Base-by-base conservation (phyloP, 2,888 invertebrate species). In the Craniophora ligustri region DNA sequence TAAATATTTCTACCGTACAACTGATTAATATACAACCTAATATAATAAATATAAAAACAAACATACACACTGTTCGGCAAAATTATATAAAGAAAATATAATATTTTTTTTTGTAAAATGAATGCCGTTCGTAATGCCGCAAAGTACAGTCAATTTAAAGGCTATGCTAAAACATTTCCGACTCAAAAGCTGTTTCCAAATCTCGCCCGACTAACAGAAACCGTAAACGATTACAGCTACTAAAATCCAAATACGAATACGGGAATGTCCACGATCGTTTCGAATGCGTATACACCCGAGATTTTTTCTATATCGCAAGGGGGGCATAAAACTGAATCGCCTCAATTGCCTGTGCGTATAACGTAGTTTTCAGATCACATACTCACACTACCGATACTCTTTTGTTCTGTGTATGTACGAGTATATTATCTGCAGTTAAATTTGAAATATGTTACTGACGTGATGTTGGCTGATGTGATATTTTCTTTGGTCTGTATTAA, bases 291-390 rank as follows among this genome's bases (percentile, higher is more conserved):
- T 68, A 47, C 71, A 72, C 75, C 66, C 73, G 59, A 74, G 30
- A 13, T 58, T 59, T 36, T 51, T 67, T 54, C 72, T 66, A 75
- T 77, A 78, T 64, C 87, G 75, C 88, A 44, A 58, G 87, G 84
- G 88, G 63, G 76, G 69, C 79, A 87, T 89, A 89, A 88, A 89
- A 82, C 75, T 75, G 81, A 85, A 86, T 83, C 78, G 82, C 62
- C 77, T 61, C 81, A 81, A 86, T 87, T 84, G 86, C 71, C 83
- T 78, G 70, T 69, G 76, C 79, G 73, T 71, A 64, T 78, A 79
- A 79, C 69, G 78, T 82, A 86, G 85, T 82, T 87, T 86, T 84
- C 86, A 74, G 84, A 88, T 87, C 85, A 81, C 76, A 77, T 75
- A 67, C 72, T n/a, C n/a, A 49, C 50, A 44, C 50, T 50, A 66